Evolutionary conservation across 2,113 vertebrate genomes (phyloP).

Genomic region (Pampusana beccarii): DNA sequence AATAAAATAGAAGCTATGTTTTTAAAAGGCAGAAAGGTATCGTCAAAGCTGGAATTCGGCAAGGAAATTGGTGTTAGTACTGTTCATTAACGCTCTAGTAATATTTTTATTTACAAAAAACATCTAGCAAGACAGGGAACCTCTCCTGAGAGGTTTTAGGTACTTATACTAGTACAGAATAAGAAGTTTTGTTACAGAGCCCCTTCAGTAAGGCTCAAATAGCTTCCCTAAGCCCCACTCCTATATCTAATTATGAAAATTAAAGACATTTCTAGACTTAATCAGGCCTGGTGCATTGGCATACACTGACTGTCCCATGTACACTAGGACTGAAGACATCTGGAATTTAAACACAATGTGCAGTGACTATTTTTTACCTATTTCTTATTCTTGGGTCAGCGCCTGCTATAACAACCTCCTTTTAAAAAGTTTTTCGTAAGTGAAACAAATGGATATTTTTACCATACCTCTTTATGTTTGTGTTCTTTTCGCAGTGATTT

Average conservation of each 20-base stretch:
- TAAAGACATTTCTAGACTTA: neutral
- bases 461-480: constrained; percentile 80
- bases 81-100: neutral
- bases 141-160: neutral
- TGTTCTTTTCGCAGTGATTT: constrained; percentile 84
- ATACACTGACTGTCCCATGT: accelerated
- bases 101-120: neutral
- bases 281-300: neutral
- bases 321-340: neutral
- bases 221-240: neutral
- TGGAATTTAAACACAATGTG: neutral
- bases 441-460: neutral
- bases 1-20: neutral
- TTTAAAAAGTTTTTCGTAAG: neutral
- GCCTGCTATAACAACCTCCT: neutral
- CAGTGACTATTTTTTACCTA: neutral
- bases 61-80: neutral
- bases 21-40: neutral
- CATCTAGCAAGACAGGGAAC: neutral
- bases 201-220: neutral
- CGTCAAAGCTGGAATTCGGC: neutral
- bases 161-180: neutral
- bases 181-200: neutral
- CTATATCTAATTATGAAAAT: neutral
- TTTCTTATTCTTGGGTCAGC: neutral